phyloP scores from a whole-genome alignment of 2,113 vertebrate genomes.

The Gopherus evgoodei region DNA sequence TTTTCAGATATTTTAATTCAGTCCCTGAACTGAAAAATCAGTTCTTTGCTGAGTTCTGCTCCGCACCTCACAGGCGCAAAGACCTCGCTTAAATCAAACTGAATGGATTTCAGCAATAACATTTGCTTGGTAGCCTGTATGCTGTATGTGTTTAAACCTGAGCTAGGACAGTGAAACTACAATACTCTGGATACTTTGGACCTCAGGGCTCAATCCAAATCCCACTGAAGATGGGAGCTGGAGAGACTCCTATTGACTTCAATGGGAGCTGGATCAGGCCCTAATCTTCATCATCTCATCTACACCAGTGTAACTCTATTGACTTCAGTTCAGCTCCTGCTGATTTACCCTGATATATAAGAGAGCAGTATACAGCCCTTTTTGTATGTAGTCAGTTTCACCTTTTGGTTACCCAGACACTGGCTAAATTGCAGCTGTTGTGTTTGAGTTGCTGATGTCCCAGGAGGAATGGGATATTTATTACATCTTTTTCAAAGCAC shows the following conservation, averaged over 20 bases:
- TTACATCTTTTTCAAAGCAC: slow-evolving; percentile 6
- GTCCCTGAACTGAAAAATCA: background rate
- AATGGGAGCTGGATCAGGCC: background rate
- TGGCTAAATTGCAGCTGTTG: background rate
- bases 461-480: background rate
- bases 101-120: background rate
- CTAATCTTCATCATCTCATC: background rate
- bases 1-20: background rate
- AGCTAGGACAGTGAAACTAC: background rate
- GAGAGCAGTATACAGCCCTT: background rate
- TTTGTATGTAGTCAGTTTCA: background rate
- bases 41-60: background rate
- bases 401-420: background rate
- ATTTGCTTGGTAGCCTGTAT: background rate
- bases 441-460: background rate
- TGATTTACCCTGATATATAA: background rate
- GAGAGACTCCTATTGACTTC: accelerated
- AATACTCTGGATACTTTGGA: background rate
- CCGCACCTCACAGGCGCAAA: background rate
- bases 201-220: background rate
- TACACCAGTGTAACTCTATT: background rate
- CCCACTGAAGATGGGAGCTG: background rate
- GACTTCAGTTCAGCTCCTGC: background rate
- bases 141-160: accelerated
- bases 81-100: background rate